Evolutionary conservation across 2,113 vertebrate species (phyloP).

Genomic region (Anolis sagrei): DNA sequence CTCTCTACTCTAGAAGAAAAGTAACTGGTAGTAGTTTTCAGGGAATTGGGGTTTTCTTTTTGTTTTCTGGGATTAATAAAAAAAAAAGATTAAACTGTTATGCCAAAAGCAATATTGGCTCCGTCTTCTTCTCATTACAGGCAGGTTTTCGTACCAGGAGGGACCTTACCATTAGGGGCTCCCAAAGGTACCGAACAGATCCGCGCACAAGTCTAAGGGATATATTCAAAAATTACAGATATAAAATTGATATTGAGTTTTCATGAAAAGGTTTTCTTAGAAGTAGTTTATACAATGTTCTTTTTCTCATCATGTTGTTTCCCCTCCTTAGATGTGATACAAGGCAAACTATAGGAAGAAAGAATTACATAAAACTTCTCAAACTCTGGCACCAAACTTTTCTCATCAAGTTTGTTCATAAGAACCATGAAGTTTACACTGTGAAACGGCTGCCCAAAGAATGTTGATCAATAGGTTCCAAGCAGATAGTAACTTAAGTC

Average conservation of each 20-base stretch:
- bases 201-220: too few relatives aligned
- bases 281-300: slow-evolving; percentile 57
- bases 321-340: neutral
- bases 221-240: slow-evolving; percentile 19
- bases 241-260: slow-evolving; percentile 33
- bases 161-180: too few relatives aligned
- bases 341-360: slow-evolving; percentile 40
- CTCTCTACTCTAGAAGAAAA: too few relatives aligned
- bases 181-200: too few relatives aligned
- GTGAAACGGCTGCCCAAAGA: slow-evolving; percentile 58
- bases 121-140: too few relatives aligned
- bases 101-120: too few relatives aligned
- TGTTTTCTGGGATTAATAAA: too few relatives aligned
- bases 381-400: slow-evolving; percentile 48
- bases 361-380: slow-evolving; percentile 1
- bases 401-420: slow-evolving; percentile 55
- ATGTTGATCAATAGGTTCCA: slow-evolving; percentile 60
- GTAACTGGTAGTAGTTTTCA: too few relatives aligned
- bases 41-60: too few relatives aligned
- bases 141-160: too few relatives aligned
- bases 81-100: too few relatives aligned
- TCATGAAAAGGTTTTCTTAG: slow-evolving; percentile 53
- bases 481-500: slow-evolving; percentile 59
- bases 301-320: neutral
- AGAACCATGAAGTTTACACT: slow-evolving; percentile 55